These are phyloP conservation scores for Cairina moschata DNA, from an alignment of 2,113 vertebrate species.

Conservation along the genomic window DNA sequence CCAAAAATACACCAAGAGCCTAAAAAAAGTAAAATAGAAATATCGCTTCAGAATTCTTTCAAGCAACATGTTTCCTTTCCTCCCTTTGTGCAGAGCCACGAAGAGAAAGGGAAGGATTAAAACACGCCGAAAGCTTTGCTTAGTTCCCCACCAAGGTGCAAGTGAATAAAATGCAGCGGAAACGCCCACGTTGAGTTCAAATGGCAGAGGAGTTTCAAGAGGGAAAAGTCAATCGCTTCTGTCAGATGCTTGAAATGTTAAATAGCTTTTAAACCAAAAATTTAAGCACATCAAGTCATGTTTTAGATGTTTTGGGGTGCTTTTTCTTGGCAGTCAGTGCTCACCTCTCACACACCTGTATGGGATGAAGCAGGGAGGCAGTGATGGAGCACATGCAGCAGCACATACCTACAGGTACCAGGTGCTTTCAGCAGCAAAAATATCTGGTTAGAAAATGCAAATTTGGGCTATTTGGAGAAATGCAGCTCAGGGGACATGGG, in stretches of 20 bases:
- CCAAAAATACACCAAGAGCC: conserved; percentile 63
- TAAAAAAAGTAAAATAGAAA: conserved; percentile 64
- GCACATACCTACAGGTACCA: neutral
- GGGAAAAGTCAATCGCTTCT: conserved; percentile 52
- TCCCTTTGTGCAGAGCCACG: conserved; percentile 3
- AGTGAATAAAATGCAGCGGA: conserved; percentile 54
- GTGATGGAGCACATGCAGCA: neutral
- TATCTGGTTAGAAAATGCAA: neutral
- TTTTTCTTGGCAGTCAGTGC: neutral
- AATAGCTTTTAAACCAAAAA: conserved; percentile 52
- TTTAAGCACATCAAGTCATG: conserved; percentile 3
- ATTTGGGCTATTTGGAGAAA: neutral
- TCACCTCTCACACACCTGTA: neutral
- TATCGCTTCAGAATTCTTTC: conserved; percentile 57
- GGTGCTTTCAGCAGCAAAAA: conserved; percentile 15
- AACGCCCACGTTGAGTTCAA: conserved; percentile 38
- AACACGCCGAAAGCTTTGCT: conserved; percentile 37
- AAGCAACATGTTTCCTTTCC: conserved; percentile 19
- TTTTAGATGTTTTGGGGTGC: neutral
- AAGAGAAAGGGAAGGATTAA: conserved; percentile 61
- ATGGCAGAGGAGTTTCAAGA: conserved; percentile 46
- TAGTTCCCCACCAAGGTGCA: conserved; percentile 38
- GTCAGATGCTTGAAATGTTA: conserved; percentile 47
- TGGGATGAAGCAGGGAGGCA: neutral
- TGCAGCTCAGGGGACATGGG: neutral